phyloP scores from a whole-genome alignment of 2,113 vertebrate species.

The Sinocyclocheilus rhinocerous region DNA sequence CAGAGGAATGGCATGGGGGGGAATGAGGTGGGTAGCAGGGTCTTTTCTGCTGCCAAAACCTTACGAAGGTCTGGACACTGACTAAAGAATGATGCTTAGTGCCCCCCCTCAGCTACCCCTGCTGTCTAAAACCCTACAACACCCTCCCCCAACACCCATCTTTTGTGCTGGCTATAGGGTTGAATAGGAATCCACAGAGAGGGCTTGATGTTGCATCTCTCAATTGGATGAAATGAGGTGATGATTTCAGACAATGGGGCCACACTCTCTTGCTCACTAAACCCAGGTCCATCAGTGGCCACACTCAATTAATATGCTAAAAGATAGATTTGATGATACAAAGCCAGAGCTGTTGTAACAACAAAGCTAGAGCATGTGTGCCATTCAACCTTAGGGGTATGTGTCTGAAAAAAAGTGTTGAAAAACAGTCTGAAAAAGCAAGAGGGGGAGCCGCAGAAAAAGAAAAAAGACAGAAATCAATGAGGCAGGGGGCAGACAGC shows the following conservation, averaged over 20 bases:
- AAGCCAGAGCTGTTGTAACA: conserved; percentile 78
- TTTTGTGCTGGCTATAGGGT: conserved; percentile 80
- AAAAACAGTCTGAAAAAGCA: conserved; percentile 59
- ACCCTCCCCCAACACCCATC: conserved; percentile 64
- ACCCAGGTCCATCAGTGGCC: conserved; percentile 71
- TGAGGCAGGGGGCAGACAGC: conserved; percentile 68
- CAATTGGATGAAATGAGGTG: conserved; percentile 84
- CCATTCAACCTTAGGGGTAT: conserved; percentile 79
- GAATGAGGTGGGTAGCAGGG: conserved; percentile 62
- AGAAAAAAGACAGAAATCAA: conserved; percentile 63
- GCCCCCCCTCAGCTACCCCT: conserved; percentile 70
- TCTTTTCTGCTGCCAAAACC: conserved; percentile 79
- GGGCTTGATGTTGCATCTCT: conserved; percentile 82
- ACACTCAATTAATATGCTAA: conserved; percentile 86
- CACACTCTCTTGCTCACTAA: conserved; percentile 74
- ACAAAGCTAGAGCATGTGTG: conserved; percentile 77
- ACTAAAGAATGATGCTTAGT: conserved; percentile 81
- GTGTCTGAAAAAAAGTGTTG: conserved; percentile 68
- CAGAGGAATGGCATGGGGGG: conserved; percentile 71
- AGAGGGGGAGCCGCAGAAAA: conserved; percentile 62
- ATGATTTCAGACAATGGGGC: conserved; percentile 83
- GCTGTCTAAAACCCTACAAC: conserved; percentile 73
- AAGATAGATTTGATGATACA: conserved; percentile 73
- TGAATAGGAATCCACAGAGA: conserved; percentile 82
- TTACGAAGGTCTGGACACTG: conserved; percentile 80